These are phyloP conservation scores for Timema podura DNA, from an alignment of 2,888 invertebrate species.

Conservation along the genomic window DNA sequence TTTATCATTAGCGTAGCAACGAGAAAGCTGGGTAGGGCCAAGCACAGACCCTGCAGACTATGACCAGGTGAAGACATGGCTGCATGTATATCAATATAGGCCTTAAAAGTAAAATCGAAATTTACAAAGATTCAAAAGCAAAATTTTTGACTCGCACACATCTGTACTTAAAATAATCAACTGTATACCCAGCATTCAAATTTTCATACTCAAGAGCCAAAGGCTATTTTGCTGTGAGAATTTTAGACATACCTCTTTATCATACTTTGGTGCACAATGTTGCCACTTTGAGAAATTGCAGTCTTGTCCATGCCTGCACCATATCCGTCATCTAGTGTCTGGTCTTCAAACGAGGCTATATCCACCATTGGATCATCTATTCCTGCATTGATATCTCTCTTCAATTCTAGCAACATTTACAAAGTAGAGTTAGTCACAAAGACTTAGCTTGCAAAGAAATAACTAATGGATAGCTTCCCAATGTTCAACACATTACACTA, in stretches of 20 bases:
- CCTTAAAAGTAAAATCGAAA: not conserved
- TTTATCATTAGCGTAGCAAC: too few species aligned
- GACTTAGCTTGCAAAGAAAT: too few species aligned
- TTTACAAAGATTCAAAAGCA: too few species aligned
- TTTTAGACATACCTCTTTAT: slow-evolving; percentile 60
- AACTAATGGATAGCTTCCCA: too few species aligned
- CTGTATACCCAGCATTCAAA: too few species aligned
- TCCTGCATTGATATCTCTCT: slow-evolving; percentile 71
- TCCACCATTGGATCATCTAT: slow-evolving; percentile 80
- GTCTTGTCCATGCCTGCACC: slow-evolving; percentile 50
- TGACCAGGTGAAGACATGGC: too few species aligned
- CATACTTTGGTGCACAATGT: slow-evolving; percentile 83
- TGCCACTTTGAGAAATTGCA: slow-evolving; percentile 48
- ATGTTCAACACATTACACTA: too few species aligned
- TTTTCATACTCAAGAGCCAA: not conserved
- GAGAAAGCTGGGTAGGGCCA: too few species aligned
- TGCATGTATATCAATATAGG: too few species aligned
- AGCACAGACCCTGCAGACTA: too few species aligned
- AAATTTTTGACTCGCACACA: not conserved
- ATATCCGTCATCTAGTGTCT: slow-evolving; percentile 62
- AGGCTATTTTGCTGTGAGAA: not conserved
- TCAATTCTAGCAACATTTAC: slow-evolving; percentile 48
- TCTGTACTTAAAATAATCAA: not conserved
- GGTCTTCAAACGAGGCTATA: slow-evolving; percentile 75
- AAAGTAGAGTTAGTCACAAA: too few species aligned